Conservation (phyloP, 1,140 invertebrate genomes). For the Pantala flavescens region DNA sequence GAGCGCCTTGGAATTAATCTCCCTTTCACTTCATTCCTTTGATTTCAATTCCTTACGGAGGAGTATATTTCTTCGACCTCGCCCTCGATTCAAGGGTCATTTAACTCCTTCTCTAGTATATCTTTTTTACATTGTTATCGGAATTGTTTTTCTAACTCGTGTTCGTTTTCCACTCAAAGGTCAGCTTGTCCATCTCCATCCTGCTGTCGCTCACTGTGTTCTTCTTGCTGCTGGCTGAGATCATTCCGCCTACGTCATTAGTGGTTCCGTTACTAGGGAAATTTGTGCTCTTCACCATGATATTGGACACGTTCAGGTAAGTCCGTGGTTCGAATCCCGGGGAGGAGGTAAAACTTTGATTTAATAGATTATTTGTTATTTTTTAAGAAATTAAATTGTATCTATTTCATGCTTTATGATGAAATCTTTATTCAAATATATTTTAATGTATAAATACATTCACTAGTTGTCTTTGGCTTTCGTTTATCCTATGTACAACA, state of each 20-base stretch:
- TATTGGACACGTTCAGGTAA: conserved; percentile 91
- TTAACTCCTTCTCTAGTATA: background rate
- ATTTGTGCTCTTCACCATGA: conserved; percentile 99
- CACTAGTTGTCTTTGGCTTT: no score
- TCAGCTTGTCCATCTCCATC: conserved; percentile 96
- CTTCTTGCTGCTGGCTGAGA: conserved; percentile 95
- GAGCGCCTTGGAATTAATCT: no score
- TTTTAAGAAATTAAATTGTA: background rate
- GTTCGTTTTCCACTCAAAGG: conserved; percentile 41
- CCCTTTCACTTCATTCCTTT: background rate
- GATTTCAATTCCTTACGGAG: background rate
- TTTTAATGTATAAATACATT: no score
- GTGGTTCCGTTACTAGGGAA: conserved; percentile 97
- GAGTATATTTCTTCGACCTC: background rate
- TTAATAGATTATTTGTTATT: background rate
- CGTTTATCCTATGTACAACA: no score
- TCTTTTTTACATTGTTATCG: conserved; percentile 15
- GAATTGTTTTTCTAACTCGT: background rate
- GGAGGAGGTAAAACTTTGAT: background rate
- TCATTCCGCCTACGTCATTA: conserved; percentile 96
- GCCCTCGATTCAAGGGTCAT: background rate
- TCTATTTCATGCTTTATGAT: no score
- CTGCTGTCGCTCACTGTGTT: conserved; percentile 98
- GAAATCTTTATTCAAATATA: no score
- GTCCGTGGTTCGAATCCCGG: conserved; percentile 20